Evolutionary conservation across 1,140 invertebrate species (phyloP), one percentile per base, ranked within the genome.

Genomic region (Rhopalosiphum maidis): DNA sequence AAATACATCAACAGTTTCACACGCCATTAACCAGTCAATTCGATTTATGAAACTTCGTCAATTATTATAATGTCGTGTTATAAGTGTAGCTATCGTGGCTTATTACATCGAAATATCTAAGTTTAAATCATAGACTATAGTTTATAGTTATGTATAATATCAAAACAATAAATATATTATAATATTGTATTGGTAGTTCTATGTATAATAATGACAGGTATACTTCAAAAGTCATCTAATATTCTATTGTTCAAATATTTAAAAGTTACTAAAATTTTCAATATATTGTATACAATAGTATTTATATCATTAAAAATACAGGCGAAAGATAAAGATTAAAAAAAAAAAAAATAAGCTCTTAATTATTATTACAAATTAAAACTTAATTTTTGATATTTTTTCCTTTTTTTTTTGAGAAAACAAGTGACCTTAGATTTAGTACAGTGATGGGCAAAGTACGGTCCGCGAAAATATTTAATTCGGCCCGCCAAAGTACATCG

Each of bases 21-120:
- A 77, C 54, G 18, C 60, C 55, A 91, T 91, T 91, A 91, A 91
- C 54, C 55, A 90, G 35, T 68, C 35, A 68, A 90, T 90, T 90
- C 23, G 25, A 54, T 60, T 60, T 41, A 68, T 91, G 37, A 91
- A 68, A 68, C 51, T 91, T 46, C 60, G 77, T 68, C 54, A 68
- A 77, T 91, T 68, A 91, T 68, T 91, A 68, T 55, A 23, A 90
- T 41, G 88, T 54, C 88, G 8, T 23, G 54, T 91, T 35, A 51
- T 43, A 90, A 30, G 90, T 68, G 37, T 91, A 46, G 37, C 55
- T 77, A 43, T 90, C 51, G 60, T n/a, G 22, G 88, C 8, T 90
- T 87, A 48, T 48, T n/a, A 30, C 30, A 87, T 21, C 25, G 18
- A 48, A 87, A 48, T n/a, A 87, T 87, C 35, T 85, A 43, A 41